Conservation (phyloP, 1,140 invertebrate species). For the Penaeus indicus region DNA sequence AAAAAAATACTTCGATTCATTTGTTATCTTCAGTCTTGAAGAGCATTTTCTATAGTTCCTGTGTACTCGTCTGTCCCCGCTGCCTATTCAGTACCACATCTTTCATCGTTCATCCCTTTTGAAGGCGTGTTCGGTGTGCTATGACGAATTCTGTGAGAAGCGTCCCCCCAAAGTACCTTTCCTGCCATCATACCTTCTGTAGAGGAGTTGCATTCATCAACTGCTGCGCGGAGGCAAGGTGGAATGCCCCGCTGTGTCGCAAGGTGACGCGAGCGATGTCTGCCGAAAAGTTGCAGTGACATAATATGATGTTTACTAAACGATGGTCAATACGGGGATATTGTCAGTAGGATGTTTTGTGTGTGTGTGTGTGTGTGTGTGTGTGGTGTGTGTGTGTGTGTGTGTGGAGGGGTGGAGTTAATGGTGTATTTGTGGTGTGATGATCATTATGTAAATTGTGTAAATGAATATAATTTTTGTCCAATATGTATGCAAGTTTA, state of each 20-base stretch:
- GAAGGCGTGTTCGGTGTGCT: slow-evolving; percentile 35
- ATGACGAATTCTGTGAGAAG: slow-evolving; percentile 19
- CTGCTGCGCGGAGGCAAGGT: not conserved
- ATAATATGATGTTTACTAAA: slow-evolving; percentile 41
- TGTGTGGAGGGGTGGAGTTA: not conserved
- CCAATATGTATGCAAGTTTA: too few relatives aligned
- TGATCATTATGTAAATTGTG: not conserved
- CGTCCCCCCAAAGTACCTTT: slow-evolving; percentile 23
- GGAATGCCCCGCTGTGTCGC: slow-evolving; percentile 27
- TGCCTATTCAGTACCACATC: too few relatives aligned
- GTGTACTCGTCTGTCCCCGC: too few relatives aligned
- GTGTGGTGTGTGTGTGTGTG: not conserved
- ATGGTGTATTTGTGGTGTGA: too few relatives aligned
- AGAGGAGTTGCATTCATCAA: slow-evolving; percentile 40
- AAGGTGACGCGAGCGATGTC: not conserved
- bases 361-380: too few relatives aligned
- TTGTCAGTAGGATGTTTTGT: slow-evolving; percentile 29
- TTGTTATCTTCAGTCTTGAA: too few relatives aligned
- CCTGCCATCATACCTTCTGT: slow-evolving; percentile 39
- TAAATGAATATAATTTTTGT: too few relatives aligned
- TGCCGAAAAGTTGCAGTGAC: not conserved
- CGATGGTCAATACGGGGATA: slow-evolving; percentile 34
- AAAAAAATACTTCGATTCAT: too few relatives aligned
- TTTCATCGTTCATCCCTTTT: too few relatives aligned
- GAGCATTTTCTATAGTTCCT: too few relatives aligned